A percentile compares a stretch with the other conserved stretches of the same genome.
phyloP scores from a whole-genome alignment of 2,888 invertebrate genomes.

The Bellardia bayeri region DNA sequence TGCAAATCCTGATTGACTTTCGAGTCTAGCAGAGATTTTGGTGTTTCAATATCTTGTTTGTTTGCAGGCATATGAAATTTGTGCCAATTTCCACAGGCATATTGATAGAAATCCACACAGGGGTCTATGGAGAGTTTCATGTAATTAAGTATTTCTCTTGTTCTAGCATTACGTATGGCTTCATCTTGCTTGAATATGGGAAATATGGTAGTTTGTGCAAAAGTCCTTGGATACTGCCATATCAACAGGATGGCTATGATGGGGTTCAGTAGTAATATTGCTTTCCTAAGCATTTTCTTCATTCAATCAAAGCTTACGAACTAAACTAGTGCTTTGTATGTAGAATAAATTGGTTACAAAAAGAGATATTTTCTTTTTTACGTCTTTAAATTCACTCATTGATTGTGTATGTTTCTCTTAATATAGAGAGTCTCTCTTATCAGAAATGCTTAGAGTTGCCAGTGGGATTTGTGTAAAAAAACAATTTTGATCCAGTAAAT shows the following conservation, averaged over 20 bases:
- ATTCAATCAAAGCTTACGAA: constrained; percentile 46
- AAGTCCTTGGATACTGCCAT: neutral
- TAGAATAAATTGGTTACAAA: constrained; percentile 49
- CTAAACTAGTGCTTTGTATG: constrained; percentile 56
- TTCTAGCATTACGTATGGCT: constrained; percentile 76
- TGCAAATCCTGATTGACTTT: constrained; percentile 77
- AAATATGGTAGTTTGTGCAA: constrained; percentile 51
- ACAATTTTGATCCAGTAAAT: neutral
- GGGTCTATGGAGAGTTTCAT: constrained; percentile 80
- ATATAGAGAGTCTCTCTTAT: neutral
- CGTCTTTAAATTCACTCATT: neutral
- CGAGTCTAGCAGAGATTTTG: constrained; percentile 65
- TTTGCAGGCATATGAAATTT: constrained; percentile 54
- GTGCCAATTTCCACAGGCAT: constrained; percentile 81
- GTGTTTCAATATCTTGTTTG: constrained; percentile 69
- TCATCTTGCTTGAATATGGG: constrained; percentile 77
- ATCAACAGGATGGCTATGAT: constrained; percentile 31
- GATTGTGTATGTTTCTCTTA: neutral
- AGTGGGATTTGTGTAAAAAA: neutral
- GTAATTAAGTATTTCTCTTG: constrained; percentile 76
- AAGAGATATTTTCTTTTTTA: constrained; percentile 38
- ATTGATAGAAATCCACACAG: constrained; percentile 82
- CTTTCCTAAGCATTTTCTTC: constrained; percentile 50
- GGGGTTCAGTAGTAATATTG: constrained; percentile 6
- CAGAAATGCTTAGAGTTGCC: constrained; percentile 32